phyloP scores from a whole-genome alignment of 2,888 invertebrate species.

The Pandemis corylana region DNA sequence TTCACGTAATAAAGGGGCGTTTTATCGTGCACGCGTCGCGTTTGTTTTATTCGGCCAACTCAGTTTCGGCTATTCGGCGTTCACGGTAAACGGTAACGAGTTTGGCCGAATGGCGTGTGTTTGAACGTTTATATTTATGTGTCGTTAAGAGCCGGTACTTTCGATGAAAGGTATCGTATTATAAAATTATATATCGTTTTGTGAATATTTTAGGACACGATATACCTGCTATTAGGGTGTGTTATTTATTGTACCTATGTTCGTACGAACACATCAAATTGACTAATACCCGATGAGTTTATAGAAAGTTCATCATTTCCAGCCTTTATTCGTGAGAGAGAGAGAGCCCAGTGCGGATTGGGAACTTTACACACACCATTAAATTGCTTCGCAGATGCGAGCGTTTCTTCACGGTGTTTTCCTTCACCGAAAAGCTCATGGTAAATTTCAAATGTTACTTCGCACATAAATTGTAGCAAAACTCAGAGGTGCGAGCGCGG shows the following conservation, averaged over 20 bases:
- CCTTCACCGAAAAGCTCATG: too few relatives aligned
- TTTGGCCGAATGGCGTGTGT: slow-evolving; percentile 37
- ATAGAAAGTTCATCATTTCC: neutral
- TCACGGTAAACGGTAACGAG: slow-evolving; percentile 54
- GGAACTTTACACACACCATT: too few relatives aligned
- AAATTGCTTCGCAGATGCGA: too few relatives aligned
- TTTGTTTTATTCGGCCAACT: slow-evolving; percentile 72
- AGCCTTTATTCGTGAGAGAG: neutral
- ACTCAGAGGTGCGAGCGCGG: too few relatives aligned
- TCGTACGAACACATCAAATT: neutral
- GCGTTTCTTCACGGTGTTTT: too few relatives aligned
- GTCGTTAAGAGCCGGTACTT: slow-evolving; percentile 11
- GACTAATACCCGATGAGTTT: too few relatives aligned
- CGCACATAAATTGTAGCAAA: too few relatives aligned
- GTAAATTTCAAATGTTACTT: too few relatives aligned
- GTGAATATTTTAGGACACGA: neutral
- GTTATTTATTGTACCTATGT: neutral
- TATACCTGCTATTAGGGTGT: neutral
- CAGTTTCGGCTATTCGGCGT: slow-evolving; percentile 52
- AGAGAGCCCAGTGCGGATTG: neutral
- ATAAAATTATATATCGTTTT: slow-evolving; percentile 9
- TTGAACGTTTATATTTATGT: slow-evolving; percentile 25
- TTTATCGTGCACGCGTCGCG: slow-evolving; percentile 60
- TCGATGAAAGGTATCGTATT: slow-evolving; percentile 14
- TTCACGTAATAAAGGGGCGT: slow-evolving; percentile 62